Evolutionary conservation across 2,888 invertebrate genomes (phyloP).

Genomic region (Peribatodes rhomboidaria): DNA sequence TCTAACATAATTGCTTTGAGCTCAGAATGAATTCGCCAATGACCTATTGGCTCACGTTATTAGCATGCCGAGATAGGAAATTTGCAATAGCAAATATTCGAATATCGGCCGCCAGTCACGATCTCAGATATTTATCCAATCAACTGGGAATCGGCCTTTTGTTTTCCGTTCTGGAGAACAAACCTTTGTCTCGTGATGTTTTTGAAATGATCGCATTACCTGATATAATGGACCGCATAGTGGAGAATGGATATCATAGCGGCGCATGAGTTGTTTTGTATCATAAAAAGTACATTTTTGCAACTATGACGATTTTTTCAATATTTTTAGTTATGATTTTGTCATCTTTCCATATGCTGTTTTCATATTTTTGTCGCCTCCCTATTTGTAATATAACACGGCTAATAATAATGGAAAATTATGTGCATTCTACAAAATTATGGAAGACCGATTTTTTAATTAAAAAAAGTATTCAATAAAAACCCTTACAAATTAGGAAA

Average conservation of each 20-base stretch:
- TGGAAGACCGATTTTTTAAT: too few species aligned
- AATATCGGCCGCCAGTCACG: constrained; percentile 58
- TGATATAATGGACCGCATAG: neutral
- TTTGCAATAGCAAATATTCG: constrained; percentile 61
- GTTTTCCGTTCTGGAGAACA: constrained; percentile 46
- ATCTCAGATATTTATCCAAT: constrained; percentile 59
- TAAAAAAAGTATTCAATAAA: too few species aligned
- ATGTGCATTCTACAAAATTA: neutral
- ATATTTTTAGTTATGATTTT: too few species aligned
- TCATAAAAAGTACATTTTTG: too few species aligned
- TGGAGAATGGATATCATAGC: neutral
- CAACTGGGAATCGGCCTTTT: constrained; percentile 55
- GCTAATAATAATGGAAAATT: too few species aligned
- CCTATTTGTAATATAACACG: too few species aligned
- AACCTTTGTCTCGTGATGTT: constrained; percentile 45
- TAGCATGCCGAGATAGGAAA: constrained; percentile 62
- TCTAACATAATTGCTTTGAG: constrained; percentile 13
- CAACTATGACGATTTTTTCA: neutral
- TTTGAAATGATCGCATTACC: constrained; percentile 34
- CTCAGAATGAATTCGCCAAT: constrained; percentile 54
- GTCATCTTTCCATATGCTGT: too few species aligned
- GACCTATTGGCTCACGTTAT: constrained; percentile 59
- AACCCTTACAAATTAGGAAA: too few species aligned
- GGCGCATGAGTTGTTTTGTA: neutral
- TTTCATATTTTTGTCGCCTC: too few species aligned